Base-by-base conservation (phyloP, 2,797 vertebrate species). In the Oreortyx pictus region DNA sequence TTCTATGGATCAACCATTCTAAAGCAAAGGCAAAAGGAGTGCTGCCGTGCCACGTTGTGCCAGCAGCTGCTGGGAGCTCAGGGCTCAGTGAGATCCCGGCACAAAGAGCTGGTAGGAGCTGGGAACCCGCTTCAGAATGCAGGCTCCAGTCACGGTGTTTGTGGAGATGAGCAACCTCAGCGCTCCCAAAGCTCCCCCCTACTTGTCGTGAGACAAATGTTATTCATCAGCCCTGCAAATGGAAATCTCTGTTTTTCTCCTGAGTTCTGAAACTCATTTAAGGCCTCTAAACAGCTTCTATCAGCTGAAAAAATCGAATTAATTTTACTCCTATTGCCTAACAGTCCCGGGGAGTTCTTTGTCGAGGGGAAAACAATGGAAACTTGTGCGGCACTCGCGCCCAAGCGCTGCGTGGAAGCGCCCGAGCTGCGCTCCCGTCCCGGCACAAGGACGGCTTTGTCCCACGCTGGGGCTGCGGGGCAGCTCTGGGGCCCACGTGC, bases 61-160 rank as follows among this genome's bases (percentile, higher is more conserved):
- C 22, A 33, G n/a, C 31, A 22, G 33, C 57, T 62, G 64, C 82
- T 9, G 59, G 43, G 43, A 78, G 47, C 52, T 50, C 31, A 2
- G 5, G 7, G 50, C 1, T 0, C 35, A 27, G 24, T 0, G 0
- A 33, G 7, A 4, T 2, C 2, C 12, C 4, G 4, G 8, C 6
- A 6, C 43, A 35, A 7, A 24, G 37, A 79, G 82, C 66, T 57
- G 82, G 50, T 31, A 64, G 22, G 43, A 10, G 8, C 11, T 52
- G 71, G 16, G 61, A 68, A 24, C 0, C 1, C 4, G 66, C 60
- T 46, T 46, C 31, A 12, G 41, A 59, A 24, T 0, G 0, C 54
- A 9, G 23, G 52, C 37, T 15, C 57, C 78, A 82, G n/a, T 41
- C 57, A 88, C 86, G 76, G 89, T 66, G 76, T 68, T 88, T 39